These are phyloP conservation scores for Aptenodytes forsteri DNA, from an alignment of 2,113 vertebrate genomes.

Conservation along the genomic window DNA sequence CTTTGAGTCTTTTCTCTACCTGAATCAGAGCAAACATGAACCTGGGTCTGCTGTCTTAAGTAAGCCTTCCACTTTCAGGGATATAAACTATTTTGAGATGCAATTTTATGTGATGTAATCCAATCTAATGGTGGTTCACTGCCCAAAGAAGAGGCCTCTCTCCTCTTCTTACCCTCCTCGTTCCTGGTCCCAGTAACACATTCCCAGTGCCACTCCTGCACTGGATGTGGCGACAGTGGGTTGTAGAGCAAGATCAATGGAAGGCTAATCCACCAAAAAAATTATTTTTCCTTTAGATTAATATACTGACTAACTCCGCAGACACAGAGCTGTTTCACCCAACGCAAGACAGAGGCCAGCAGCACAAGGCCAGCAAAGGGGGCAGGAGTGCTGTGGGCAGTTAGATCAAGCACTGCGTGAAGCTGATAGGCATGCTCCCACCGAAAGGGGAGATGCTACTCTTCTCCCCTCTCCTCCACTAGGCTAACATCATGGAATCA, in stretches of 20 bases:
- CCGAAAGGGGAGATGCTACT: fast-evolving
- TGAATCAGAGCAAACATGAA: neutral
- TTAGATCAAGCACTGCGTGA: neutral
- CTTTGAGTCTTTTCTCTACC: neutral
- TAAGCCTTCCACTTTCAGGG: neutral
- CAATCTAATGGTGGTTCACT: neutral
- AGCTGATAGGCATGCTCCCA: fast-evolving
- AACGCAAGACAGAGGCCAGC: neutral
- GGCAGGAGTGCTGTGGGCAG: neutral
- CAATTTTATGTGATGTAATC: neutral
- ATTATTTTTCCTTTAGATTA: neutral
- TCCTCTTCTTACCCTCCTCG: neutral
- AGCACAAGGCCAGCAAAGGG: neutral
- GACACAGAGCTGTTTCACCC: neutral
- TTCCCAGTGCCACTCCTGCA: neutral
- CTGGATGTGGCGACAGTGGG: neutral
- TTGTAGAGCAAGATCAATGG: neutral
- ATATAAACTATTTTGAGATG: neutral
- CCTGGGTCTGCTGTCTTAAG: neutral
- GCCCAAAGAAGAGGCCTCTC: neutral
- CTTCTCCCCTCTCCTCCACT: neutral
- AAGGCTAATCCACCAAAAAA: neutral
- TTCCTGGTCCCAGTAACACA: neutral
- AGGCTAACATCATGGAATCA: neutral
- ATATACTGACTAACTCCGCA: neutral